Percentiles rank a stretch among this genome's conserved stretches.
Evolutionary conservation across 2,113 vertebrate genomes (phyloP).

Genomic region (Zingel zingel): DNA sequence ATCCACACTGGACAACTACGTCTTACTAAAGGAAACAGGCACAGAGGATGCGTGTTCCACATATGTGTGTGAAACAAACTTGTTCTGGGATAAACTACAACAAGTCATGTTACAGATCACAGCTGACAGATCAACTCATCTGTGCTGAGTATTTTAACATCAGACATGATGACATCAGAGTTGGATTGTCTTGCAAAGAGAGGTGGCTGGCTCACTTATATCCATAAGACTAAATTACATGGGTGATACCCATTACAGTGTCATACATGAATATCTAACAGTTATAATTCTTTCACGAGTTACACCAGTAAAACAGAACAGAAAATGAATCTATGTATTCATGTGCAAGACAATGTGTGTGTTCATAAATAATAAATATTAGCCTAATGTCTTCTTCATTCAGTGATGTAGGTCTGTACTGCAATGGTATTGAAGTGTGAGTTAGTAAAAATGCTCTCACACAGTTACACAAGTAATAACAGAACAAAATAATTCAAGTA

Average conservation of each 20-base stretch:
- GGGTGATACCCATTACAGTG: not conserved
- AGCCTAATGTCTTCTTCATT: not conserved
- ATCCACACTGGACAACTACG: no score
- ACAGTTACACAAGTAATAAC: not conserved
- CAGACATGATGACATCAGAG: not conserved
- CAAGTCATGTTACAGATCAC: not conserved
- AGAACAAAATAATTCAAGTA: not conserved
- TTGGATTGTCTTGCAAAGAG: not conserved
- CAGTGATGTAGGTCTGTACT: not conserved
- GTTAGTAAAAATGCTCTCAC: not conserved
- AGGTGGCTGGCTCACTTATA: not conserved
- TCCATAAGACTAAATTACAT: not conserved
- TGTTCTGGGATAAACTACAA: not conserved
- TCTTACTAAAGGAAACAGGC: no score
- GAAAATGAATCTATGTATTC: not conserved
- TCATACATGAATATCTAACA: not conserved
- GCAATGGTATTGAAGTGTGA: not conserved
- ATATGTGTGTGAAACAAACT: not conserved
- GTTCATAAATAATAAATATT: not conserved
- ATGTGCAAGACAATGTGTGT: not conserved
- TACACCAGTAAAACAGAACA: not conserved
- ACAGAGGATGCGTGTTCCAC: not conserved
- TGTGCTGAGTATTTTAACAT: not conserved
- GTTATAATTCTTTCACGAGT: not conserved
- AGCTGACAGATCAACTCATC: not conserved